Base-by-base conservation (phyloP, 2,888 invertebrate genomes). In the Campoletis raptor region DNA sequence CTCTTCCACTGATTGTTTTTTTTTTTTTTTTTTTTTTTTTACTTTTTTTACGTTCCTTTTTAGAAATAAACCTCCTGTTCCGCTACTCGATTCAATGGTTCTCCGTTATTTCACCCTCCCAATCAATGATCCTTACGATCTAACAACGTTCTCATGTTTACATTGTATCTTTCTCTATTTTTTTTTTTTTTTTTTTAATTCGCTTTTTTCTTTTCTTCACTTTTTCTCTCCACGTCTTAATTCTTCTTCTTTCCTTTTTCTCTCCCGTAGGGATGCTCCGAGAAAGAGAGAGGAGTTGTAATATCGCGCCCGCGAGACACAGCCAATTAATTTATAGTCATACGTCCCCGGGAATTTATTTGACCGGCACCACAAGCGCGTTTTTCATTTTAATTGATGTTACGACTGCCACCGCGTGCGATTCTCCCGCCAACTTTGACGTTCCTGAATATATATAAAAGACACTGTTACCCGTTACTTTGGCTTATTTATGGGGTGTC, bases 251-350 rank as follows among this genome's bases (percentile, higher is more conserved):
- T 18, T 37, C 10, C 66, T 21, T 10, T 36, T 48, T 24, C 61
- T 40, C 48, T 57, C 80, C 54, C 24, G 18, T 36, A 24, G 24
- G 36, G 52, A 67, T 57, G 73, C 21, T 6, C 64, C 81, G 82
- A 76, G 45, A 57, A 79, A 45, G 84, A 18, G 69, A 42, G 69
- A 80, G 79, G 15, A 57, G 67, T 74, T 64, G 81, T 73, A 86
- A 83, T 77, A 81, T 64, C 70, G 24, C 83, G 36, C 79, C 61
- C 73, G 76, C 52, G 78, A 73, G 66, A 78, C 30, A 76, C 83
- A 87, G 88, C 85, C 89, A 88, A 89, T 89, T 90, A 89, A 89
- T 90, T 89, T 88, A 87, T 90, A 87, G 88, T 88, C 86, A 85
- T 88, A 86, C 85, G 88, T 86, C 86, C 83, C 78, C 76, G 85